A percentile compares a stretch with the other conserved stretches of the same genome.
These are phyloP conservation scores for Rhyacophila brunnea DNA, from an alignment of 1,140 invertebrate species.

Conservation along the genomic window DNA sequence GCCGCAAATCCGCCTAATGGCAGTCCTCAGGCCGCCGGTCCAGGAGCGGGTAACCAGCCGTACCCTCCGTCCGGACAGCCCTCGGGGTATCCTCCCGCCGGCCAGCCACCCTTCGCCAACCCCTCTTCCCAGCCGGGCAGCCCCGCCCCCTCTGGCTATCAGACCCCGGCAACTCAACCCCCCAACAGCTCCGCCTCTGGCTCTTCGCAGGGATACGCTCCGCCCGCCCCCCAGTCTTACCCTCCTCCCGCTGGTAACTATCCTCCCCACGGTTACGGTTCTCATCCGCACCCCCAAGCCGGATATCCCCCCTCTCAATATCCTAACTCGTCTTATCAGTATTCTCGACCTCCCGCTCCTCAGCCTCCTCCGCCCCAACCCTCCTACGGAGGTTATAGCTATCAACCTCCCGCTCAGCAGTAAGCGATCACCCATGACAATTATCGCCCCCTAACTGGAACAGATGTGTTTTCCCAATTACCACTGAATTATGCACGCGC, in stretches of 20 bases:
- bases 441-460: too few relatives aligned
- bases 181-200: conserved; percentile 44
- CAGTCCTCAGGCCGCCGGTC: conserved; percentile 43
- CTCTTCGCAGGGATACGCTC: conserved; percentile 27
- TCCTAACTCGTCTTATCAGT: conserved; percentile 50
- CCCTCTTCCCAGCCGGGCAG: conserved; percentile 53
- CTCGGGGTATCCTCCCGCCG: conserved; percentile 47
- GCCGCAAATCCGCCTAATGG: conserved; percentile 51
- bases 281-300: conserved; percentile 46
- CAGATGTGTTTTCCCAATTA: too few relatives aligned
- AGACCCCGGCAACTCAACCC: conserved; percentile 19
- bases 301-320: conserved; percentile 53
- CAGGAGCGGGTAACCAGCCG: conserved; percentile 42
- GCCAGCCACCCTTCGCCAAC: conserved; percentile 53
- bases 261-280: conserved; percentile 43
- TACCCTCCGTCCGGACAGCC: conserved; percentile 49
- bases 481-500: too few relatives aligned
- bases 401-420: conserved; percentile 52
- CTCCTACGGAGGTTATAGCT: conserved; percentile 52
- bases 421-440: neutral
- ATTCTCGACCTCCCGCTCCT: conserved; percentile 49
- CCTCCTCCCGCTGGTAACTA: conserved; percentile 48
- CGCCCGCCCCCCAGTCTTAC: conserved; percentile 48
- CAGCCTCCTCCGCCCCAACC: conserved; percentile 50
- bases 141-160: conserved; percentile 40